Base-by-base conservation (phyloP, 53 echinoderm and acorn worm genomes). In the Arbacia lixula region DNA sequence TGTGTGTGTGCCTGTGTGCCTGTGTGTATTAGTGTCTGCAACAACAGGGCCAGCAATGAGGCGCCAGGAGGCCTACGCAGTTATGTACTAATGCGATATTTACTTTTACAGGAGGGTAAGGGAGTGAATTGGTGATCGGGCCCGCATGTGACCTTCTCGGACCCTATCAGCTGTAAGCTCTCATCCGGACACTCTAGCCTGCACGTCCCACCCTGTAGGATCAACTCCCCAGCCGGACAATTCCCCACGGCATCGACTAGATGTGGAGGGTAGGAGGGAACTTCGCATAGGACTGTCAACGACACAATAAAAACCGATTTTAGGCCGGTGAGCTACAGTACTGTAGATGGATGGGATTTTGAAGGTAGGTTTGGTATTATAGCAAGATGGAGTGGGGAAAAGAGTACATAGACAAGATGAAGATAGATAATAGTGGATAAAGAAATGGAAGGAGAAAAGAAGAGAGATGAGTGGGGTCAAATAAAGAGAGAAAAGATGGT, bases 211-310 rank as follows among this genome's bases (percentile, higher is more conserved):
- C 43, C 69, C 28, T 68, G 37, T 6, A 42, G 42, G 20, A 68
- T 68, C 11, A 68, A 43, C 6, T 40, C 69, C 3, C 25, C 27
- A 5, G 27, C 41, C 12, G 39, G 33, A 5, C 40, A 11, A 20
- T 22, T 39, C 41, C 24, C 28, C 1, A 24, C 43, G 3, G 43
- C 41, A 40, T 42, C 69, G 12, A 68, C 12, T 22, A 68, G 69
- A 43, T 68, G 69, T 25, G 69, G 26, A 5, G 69, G 69, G 43
- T 68, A 68, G 43, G 40, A 40, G 12, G 69, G 69, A 42, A 68
- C 43, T 43, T 10, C 43, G 14, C 69, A 68, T 42, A 68, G 69
- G 43, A 68, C 69, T 68, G 69, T n/a, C n/a, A n/a, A n/a, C n/a
- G n/a, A n/a, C n/a, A n/a, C n/a, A n/a, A n/a, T n/a, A n/a, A n/a